Evolutionary conservation across 2,888 invertebrate genomes (phyloP).

Genomic region (Caenorhabditis sp.): DNA sequence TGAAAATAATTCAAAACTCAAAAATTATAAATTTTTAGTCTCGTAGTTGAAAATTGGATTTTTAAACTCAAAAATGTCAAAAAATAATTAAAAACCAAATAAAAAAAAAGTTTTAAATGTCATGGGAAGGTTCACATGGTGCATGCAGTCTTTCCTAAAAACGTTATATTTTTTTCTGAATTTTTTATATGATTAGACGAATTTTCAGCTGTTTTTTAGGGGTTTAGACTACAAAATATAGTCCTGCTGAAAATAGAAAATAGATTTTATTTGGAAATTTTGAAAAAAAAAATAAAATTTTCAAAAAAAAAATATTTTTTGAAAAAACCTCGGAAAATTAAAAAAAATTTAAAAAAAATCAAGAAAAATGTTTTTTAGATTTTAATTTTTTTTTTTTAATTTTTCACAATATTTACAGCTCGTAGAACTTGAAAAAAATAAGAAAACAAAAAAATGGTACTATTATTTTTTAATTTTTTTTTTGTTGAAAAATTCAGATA

Average conservation of each 20-base stretch:
- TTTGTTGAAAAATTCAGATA: too few species aligned
- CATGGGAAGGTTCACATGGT: background rate
- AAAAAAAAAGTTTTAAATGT: background rate
- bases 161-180: too few species aligned
- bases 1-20: background rate
- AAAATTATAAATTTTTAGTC: too few species aligned
- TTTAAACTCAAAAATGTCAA: too few species aligned
- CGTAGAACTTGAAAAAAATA: background rate
- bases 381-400: background rate
- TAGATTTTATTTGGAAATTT: too few species aligned
- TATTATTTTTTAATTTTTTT: too few species aligned
- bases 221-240: background rate
- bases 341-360: background rate
- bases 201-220: background rate
- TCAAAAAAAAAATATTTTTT: too few species aligned
- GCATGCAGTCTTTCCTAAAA: background rate
- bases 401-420: background rate
- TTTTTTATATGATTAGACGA: background rate
- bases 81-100: too few species aligned
- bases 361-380: background rate
- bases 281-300: too few species aligned
- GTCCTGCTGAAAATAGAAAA: background rate
- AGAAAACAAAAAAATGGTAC: background rate
- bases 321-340: too few species aligned
- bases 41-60: too few species aligned